A percentile compares a stretch with the other conserved stretches of the same genome.
Evolutionary conservation across 2,888 invertebrate species (phyloP).

Genomic region (Argyresthia albistria): DNA sequence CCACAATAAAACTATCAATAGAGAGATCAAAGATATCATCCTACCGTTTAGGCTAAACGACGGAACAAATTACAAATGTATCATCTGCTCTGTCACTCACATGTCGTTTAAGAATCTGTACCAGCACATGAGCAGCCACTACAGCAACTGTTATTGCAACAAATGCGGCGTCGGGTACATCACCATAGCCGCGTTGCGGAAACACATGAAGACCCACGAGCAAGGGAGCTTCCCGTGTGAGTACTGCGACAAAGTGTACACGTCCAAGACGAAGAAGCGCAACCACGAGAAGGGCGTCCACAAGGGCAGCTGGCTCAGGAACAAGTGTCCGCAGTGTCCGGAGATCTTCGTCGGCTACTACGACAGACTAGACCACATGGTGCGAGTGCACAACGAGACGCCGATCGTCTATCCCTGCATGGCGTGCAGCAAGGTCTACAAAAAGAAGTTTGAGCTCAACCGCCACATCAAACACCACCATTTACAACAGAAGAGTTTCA

Average conservation of each 20-base stretch:
- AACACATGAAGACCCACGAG: conserved; percentile 59
- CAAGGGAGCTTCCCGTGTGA: conserved; percentile 68
- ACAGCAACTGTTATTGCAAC: conserved; percentile 59
- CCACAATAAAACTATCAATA: conserved; percentile 50
- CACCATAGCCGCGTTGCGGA: conserved; percentile 56
- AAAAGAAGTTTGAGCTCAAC: conserved; percentile 57
- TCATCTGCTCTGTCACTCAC: conserved; percentile 51
- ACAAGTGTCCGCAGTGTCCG: conserved; percentile 60
- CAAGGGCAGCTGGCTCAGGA: conserved; percentile 54
- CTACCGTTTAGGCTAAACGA: conserved; percentile 53
- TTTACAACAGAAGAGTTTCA: conserved; percentile 47
- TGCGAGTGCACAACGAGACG: conserved; percentile 44
- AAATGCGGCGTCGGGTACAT: conserved; percentile 59
- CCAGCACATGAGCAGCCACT: conserved; percentile 63
- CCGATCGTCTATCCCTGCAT: conserved; percentile 52
- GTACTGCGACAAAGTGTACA: conserved; percentile 66
- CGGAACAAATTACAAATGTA: conserved; percentile 50
- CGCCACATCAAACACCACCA: conserved; percentile 60
- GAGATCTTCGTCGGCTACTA: conserved; percentile 60
- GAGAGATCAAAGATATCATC: conserved; percentile 58
- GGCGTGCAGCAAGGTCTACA: conserved; percentile 57
- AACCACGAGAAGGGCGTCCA: conserved; percentile 63
- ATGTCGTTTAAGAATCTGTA: conserved; percentile 60
- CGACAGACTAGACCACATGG: conserved; percentile 53
- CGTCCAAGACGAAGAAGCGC: conserved; percentile 55